Evolutionary conservation across 92 coral and sea anemone genomes (phyloP), one percentile per base, ranked within the genome.

Genomic region (Heliopora coerulea): DNA sequence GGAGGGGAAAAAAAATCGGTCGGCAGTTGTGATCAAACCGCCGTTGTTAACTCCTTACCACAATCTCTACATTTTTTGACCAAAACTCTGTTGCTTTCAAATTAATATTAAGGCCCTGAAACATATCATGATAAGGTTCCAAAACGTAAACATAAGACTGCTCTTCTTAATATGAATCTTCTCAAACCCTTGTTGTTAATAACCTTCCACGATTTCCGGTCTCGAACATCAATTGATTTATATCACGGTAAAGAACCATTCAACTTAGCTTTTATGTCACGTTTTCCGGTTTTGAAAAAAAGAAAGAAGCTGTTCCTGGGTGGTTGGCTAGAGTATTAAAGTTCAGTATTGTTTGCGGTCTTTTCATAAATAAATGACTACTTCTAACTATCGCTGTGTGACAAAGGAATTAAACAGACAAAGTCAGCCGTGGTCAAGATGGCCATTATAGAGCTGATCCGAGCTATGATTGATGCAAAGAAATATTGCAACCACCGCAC

Each of bases 321-420:
- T 49, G 74, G 35, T 58, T 0, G 49, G 12, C 49, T 68, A 68
- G 56, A 44, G 62, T 52, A 54, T 52, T 70, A 70, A 70, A 70
- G 21, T 41, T 35, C 54, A 56, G 42, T 56, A 15, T 29, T 61
- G 35, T 1, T 70, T 70, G 63, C 49, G 77, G 77, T 70, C 20
- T 70, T n/a, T 29, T 70, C 77, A 70, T 70, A 54, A 70, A 70
- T 70, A 70, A 70, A 70, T 54, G 63, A 70, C 62, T 67, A 67
- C 39, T 52, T 34, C 63, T 52, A 42, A 49, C 30, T 39, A 24
- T 58, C 77, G 63, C 77, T 41, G 20, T 20, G 52, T 44, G 63
- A 70, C 35, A 28, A 27, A 52, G 33, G 29, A 34, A 70, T 52
- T 70, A 52, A 20, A 54, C 77, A 70, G 23, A 49, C 49, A 50